Base-by-base conservation (phyloP, 1,140 invertebrate species). In the Stenopsyche tienmushanensis region DNA sequence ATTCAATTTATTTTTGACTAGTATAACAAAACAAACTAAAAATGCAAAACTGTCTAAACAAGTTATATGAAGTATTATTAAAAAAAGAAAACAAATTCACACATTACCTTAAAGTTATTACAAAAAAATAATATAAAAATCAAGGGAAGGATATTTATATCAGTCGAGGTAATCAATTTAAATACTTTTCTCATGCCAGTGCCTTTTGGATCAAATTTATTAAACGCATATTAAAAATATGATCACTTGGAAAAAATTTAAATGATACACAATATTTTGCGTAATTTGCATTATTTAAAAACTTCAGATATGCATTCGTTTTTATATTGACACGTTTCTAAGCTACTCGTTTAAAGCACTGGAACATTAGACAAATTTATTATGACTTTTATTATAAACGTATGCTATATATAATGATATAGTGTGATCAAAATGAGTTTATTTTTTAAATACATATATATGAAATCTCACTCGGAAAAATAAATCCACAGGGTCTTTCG, bases 1-100 rank as follows among this genome's bases (percentile, higher is more conserved):
- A 64, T 42, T 66, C 49, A 39, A 17, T 47, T 41, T 65, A 64
- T 64, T 64, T 68, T 69, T 69, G 67, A 69, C 67, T 69, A 69
- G 67, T 58, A 69, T 69, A 65, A 63, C 64, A 69, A 65, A 69
- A 62, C 57, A 69, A 69, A 68, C 47, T 62, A 44, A 60, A 18
- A 60, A 63, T 39, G 54, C 59, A 63, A 60, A 49, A 52, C 39
- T 34, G 20, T 45, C 25, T 47, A 44, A 60, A 60, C 57, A 39
- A 47, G 13, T 60, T 57, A 57, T 20, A 39, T 34, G 25, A 13
- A 3, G 5, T 45, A 34, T 34, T 57, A 41, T 41, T 47, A 41
- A 60, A 21, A 58, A 60, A 47, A 18, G n/a, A 62, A 62, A 62
- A 47, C 18, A 47, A 62, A 45, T 26, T 62, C 45, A 62, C 45